Evolutionary conservation across 2,113 vertebrate species (phyloP).

Genomic region (Notothenia rossii): DNA sequence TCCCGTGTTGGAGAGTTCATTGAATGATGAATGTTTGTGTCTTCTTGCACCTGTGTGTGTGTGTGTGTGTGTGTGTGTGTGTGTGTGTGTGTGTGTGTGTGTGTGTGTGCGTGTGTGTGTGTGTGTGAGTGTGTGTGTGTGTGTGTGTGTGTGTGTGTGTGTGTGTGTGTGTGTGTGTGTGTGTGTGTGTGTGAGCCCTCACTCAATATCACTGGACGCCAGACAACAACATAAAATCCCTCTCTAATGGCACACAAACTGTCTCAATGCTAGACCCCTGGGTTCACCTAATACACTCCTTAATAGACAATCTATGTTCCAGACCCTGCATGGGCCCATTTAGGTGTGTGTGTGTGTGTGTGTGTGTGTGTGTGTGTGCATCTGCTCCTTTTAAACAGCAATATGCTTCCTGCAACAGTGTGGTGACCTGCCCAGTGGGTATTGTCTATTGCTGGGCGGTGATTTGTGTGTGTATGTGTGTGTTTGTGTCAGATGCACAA

Average conservation of each 20-base stretch:
- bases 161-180: no score
- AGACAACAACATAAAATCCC: constrained; percentile 56
- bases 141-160: no score
- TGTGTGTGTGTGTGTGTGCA: constrained; percentile 14
- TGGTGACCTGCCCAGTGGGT: constrained; percentile 68
- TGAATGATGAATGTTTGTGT: constrained; percentile 58
- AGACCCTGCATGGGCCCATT: constrained; percentile 53
- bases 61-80: neutral
- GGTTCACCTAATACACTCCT: constrained; percentile 66
- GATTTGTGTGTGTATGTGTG: constrained; percentile 41
- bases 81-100: no score
- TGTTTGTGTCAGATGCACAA: constrained; percentile 61
- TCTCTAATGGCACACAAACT: constrained; percentile 66
- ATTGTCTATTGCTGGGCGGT: constrained; percentile 58
- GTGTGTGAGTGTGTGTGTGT: no score
- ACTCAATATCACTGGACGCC: constrained; percentile 35
- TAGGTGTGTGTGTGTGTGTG: constrained; percentile 25
- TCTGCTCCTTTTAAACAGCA: constrained; percentile 57
- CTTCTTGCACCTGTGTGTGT: constrained; percentile 4
- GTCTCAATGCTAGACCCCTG: constrained; percentile 61
- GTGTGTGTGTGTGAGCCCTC: constrained; percentile 2
- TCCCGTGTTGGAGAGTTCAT: constrained; percentile 37
- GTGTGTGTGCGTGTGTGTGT: no score
- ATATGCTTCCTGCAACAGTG: constrained; percentile 63
- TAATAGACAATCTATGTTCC: constrained; percentile 69